Evolutionary conservation across 2,888 invertebrate species (phyloP), one percentile per base, ranked within the genome.

Genomic region (Siphlonurus alternatus): DNA sequence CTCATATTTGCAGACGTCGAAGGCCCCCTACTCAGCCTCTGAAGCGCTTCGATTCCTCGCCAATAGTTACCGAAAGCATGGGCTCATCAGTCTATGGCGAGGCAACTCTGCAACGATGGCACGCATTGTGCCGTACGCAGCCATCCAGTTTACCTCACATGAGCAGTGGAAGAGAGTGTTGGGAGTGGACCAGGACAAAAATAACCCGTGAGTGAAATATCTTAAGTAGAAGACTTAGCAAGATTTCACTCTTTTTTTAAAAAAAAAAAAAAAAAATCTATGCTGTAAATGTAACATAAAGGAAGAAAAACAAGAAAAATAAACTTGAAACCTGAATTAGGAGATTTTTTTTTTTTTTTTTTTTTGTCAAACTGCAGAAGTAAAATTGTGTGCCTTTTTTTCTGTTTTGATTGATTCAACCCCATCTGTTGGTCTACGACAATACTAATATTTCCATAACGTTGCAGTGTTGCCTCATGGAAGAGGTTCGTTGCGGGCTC

Each of bases 31-130:
- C 75, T 84, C 88, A 0, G 84, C 86, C 69, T 81, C 78, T 62
- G 87, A 86, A 60, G 92, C 90, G 0, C 71, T 84, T 1, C 72
- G 76, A 65, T 92, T 89, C 77, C 73, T 92, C n/a, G 69, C 76
- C 25, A 73, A 79, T 66, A 87, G 89, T 20, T 87, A 87, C 68
- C 80, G 79, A 68, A 80, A 80, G 19, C 89, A 95, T 72, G 98
- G 99, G 1, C 77, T 90, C 62, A 69, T 84, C 15, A 89, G 93
- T 65, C 76, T 99, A 70, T 99, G 96, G 96, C 81, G 98, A 63
- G 99, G 99, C 2, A 99, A 99, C 81, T 93, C 94, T 68, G 99
- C 99, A 2, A 98, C 97, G 0, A 93, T 99, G 93, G 94, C 92
- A 19, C 81, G 98, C 65, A 96, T 99, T 67, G 81, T 97, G 63